Evolutionary conservation across 2,888 invertebrate genomes (phyloP).

Genomic region (Elaeidobius kamerunicus): DNA sequence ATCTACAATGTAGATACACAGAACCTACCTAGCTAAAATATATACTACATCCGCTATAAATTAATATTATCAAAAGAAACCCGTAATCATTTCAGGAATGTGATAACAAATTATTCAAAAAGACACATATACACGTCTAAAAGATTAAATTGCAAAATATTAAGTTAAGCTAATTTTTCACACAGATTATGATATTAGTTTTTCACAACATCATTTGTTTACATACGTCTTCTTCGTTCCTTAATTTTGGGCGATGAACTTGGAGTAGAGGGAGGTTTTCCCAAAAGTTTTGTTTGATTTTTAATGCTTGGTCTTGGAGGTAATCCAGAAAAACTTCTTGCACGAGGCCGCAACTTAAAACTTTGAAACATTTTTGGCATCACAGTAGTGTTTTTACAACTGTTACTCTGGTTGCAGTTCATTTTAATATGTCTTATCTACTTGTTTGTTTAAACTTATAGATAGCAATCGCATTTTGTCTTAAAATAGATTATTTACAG

Average conservation of each 20-base stretch:
- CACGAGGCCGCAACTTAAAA: conserved; percentile 56
- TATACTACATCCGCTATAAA: no score
- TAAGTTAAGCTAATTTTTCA: no score
- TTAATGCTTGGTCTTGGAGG: conserved; percentile 42
- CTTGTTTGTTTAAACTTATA: neutral
- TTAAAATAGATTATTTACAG: no score
- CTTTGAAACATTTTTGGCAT: conserved; percentile 54
- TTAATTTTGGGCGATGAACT: conserved; percentile 52
- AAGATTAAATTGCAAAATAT: no score
- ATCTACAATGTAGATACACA: no score
- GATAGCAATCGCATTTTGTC: neutral
- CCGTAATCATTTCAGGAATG: no score
- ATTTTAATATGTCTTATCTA: conserved; percentile 4
- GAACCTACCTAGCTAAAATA: no score
- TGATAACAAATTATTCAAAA: no score
- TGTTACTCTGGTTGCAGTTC: conserved; percentile 24
- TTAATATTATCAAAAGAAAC: no score
- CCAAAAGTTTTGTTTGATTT: conserved; percentile 48
- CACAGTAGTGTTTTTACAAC: conserved; percentile 10
- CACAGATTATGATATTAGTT: no score
- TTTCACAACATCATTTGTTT: conserved; percentile 2
- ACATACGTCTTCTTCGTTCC: conserved; percentile 47
- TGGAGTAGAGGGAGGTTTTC: conserved; percentile 59
- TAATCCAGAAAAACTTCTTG: conserved; percentile 53
- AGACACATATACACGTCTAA: no score